These are phyloP conservation scores for Globicephala melas DNA, from an alignment of 2,113 vertebrate species.

Conservation along the genomic window DNA sequence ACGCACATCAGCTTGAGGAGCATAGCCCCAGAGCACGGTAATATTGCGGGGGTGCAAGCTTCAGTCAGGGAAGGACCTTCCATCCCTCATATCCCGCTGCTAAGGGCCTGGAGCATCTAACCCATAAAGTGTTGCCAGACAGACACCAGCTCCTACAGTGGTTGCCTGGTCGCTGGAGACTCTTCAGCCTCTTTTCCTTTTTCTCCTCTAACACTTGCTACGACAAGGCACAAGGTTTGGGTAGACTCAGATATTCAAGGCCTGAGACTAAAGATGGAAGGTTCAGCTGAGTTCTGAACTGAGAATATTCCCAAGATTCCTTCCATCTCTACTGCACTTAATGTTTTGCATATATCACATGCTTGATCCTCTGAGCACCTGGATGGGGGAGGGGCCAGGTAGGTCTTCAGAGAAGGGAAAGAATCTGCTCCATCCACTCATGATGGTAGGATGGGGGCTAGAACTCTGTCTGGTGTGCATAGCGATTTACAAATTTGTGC, in stretches of 20 bases:
- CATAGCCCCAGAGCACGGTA: neutral
- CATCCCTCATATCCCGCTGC: neutral
- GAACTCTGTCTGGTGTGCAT: neutral
- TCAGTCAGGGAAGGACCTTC: neutral
- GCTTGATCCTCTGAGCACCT: neutral
- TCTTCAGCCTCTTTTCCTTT: neutral
- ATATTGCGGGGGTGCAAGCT: neutral
- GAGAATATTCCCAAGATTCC: neutral
- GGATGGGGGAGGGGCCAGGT: neutral
- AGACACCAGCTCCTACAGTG: no score
- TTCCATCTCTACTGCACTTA: neutral
- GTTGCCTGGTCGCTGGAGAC: accelerated
- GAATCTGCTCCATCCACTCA: neutral
- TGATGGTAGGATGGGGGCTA: neutral
- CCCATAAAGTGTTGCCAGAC: no score
- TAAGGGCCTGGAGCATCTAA: neutral
- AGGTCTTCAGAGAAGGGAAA: neutral
- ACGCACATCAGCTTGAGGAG: neutral
- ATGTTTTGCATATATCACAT: neutral
- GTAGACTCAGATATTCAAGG: neutral
- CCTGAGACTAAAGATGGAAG: neutral
- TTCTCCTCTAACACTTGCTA: neutral
- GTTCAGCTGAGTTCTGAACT: neutral
- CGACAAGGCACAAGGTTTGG: neutral
- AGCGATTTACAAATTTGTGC: neutral